These are phyloP conservation scores for Columba guinea DNA, from an alignment of 2,797 vertebrate genomes.

Conservation along the genomic window DNA sequence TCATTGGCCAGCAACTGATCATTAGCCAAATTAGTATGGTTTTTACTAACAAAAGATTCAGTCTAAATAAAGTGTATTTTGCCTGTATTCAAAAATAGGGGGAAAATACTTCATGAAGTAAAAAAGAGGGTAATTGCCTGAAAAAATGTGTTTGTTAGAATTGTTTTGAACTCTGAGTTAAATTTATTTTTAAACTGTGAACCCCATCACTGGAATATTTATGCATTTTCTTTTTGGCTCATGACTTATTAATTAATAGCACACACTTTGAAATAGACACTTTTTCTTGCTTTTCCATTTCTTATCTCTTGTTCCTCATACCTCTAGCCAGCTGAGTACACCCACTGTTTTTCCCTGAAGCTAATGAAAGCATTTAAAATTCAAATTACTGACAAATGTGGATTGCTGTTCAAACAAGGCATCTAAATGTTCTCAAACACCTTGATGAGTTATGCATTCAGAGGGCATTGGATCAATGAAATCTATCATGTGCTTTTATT, in stretches of 20 bases:
- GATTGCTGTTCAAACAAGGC: slow-evolving; percentile 62
- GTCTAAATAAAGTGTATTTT: neutral
- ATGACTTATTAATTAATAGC: slow-evolving; percentile 22
- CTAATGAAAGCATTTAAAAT: slow-evolving; percentile 61
- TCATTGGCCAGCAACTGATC: neutral
- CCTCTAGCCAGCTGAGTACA: neutral
- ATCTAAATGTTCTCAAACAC: slow-evolving; percentile 45
- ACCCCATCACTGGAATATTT: neutral
- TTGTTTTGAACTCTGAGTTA: neutral
- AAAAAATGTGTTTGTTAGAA: neutral
- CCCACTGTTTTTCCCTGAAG: slow-evolving; percentile 43
- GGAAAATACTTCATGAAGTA: neutral
- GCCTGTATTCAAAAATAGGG: neutral
- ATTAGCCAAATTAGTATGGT: neutral
- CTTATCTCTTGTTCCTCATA: slow-evolving; percentile 56
- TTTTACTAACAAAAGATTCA: neutral
- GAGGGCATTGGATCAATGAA: slow-evolving; percentile 35
- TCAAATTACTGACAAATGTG: slow-evolving; percentile 44
- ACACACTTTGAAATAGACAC: slow-evolving; percentile 24
- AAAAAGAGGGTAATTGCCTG: neutral
- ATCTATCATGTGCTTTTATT: slow-evolving; percentile 38
- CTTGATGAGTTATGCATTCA: slow-evolving; percentile 30
- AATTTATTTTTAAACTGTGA: slow-evolving; percentile 17
- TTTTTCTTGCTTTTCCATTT: slow-evolving; percentile 35
- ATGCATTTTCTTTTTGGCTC: neutral